Percentiles rank a stretch among this genome's conserved stretches.
Conservation (phyloP, 2,113 vertebrate species). For the Rhinogobius similis region DNA sequence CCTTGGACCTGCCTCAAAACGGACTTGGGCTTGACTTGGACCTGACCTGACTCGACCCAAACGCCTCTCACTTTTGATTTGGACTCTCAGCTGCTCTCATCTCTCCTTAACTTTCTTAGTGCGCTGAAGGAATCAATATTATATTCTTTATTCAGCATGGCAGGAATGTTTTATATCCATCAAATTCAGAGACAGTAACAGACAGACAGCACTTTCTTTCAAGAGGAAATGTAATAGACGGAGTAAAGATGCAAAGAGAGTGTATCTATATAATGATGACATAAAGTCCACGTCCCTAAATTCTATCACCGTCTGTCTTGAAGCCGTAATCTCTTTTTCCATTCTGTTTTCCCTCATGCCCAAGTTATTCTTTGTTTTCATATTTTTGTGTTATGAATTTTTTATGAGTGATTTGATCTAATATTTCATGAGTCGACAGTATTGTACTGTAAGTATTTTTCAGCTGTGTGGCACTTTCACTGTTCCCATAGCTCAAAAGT, state of each 20-base stretch:
- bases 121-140: neutral
- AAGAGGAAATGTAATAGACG: neutral
- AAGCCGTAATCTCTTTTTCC: slow-evolving; percentile 26
- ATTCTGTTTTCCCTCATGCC: slow-evolving; percentile 35
- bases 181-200: neutral
- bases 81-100: too few species aligned
- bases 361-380: slow-evolving; percentile 47
- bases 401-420: slow-evolving; percentile 54
- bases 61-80: too few species aligned
- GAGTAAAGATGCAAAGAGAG: neutral
- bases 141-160: neutral
- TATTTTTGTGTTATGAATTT: slow-evolving; percentile 50
- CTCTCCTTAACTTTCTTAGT: too few species aligned
- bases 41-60: too few species aligned
- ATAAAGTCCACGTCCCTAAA: slow-evolving; percentile 26
- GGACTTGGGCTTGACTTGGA: neutral
- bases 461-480: slow-evolving; percentile 11
- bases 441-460: slow-evolving; percentile 27
- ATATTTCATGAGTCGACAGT: slow-evolving; percentile 35
- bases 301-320: slow-evolving; percentile 31
- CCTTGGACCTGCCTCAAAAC: too few species aligned
- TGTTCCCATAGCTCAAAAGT: slow-evolving; percentile 7
- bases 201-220: neutral
- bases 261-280: slow-evolving; percentile 16
- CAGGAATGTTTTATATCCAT: neutral